Conservation (phyloP, 2,888 invertebrate species). For the Entomobrya proxima region DNA sequence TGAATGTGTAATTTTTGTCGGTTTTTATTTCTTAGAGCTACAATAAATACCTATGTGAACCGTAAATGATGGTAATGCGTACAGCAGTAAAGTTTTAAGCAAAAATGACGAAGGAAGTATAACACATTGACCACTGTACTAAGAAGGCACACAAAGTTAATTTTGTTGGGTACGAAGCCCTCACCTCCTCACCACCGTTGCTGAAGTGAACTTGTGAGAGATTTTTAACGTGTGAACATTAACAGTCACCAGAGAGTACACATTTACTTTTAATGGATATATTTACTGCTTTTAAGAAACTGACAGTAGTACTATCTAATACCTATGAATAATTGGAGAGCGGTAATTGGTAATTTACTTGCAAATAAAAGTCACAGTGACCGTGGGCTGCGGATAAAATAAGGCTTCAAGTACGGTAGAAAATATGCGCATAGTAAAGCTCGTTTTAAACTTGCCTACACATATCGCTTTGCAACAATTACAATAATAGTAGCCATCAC, state of each 20-base stretch:
- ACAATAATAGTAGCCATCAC: background rate
- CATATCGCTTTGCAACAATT: background rate
- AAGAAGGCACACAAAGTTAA: background rate
- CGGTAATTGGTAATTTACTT: conserved; percentile 61
- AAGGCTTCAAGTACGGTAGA: conserved; percentile 42
- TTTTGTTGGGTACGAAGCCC: no score
- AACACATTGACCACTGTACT: no score
- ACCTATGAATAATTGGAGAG: conserved; percentile 25
- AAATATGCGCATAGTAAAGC: conserved; percentile 13
- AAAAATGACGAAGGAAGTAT: no score
- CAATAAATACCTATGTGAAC: no score
- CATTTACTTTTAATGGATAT: conserved; percentile 11
- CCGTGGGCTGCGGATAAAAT: conserved; percentile 53
- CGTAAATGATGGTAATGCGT: no score
- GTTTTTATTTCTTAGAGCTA: no score
- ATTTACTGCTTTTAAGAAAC: background rate
- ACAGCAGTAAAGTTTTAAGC: no score
- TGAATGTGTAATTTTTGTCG: conserved; percentile 4
- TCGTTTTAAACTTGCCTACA: conserved; percentile 10
- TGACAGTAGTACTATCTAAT: background rate
- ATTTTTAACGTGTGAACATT: conserved; percentile 34
- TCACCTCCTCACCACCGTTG: background rate
- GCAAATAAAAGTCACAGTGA: conserved; percentile 58
- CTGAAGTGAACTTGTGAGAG: conserved; percentile 22
- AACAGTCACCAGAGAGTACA: background rate